A percentile compares a stretch with the other conserved stretches of the same genome.
These are phyloP conservation scores for Hyposmocoma kahamanoa DNA, from an alignment of 1,140 invertebrate genomes.

Conservation along the genomic window DNA sequence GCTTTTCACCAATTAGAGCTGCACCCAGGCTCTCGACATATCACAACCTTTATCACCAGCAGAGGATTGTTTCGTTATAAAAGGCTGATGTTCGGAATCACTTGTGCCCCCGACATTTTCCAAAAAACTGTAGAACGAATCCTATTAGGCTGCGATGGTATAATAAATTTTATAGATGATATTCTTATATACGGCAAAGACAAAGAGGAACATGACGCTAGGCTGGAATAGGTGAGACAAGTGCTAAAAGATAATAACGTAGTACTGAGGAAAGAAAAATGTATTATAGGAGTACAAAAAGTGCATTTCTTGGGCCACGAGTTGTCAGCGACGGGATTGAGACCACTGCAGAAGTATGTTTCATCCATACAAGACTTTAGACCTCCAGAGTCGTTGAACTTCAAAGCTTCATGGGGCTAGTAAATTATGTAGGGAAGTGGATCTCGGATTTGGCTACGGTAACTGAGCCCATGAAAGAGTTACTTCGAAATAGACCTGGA, in stretches of 20 bases:
- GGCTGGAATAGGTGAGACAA: background rate
- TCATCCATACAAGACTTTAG: background rate
- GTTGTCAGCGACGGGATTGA: background rate
- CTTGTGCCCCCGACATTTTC: background rate
- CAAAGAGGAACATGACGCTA: background rate
- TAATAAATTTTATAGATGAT: no score
- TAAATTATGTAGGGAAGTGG: slow-evolving; percentile 2
- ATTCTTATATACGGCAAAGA: slow-evolving; percentile 3
- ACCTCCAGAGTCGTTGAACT: background rate
- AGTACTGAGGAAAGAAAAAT: background rate
- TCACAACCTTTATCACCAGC: background rate
- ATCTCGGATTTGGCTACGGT: background rate
- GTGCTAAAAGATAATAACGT: background rate
- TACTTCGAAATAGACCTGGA: background rate
- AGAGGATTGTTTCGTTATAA: background rate
- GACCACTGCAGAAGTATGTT: slow-evolving; percentile 1
- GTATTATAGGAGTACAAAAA: background rate
- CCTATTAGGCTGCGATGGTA: background rate
- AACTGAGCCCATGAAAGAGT: background rate
- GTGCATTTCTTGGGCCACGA: background rate
- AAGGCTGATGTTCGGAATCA: background rate
- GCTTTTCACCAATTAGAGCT: background rate
- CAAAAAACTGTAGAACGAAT: slow-evolving; percentile 4
- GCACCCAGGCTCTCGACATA: background rate
- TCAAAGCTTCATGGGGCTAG: slow-evolving; percentile 6